These are phyloP conservation scores for Parnassius orleans DNA, from an alignment of 2,888 invertebrate species.

Conservation along the genomic window DNA sequence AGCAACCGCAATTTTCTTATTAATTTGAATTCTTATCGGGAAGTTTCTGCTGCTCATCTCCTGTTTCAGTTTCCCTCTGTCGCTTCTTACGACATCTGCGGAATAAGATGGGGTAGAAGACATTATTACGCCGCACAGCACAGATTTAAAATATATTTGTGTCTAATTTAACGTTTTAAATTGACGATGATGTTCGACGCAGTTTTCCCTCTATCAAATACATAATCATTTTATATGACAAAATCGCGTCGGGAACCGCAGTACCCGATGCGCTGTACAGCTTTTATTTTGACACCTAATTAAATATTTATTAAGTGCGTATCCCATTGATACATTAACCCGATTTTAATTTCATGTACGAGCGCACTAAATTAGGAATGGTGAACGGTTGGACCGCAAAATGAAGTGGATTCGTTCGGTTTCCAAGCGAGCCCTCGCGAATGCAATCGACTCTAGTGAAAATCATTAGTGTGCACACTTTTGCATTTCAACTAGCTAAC, in stretches of 20 bases:
- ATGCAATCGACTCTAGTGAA: constrained; percentile 52
- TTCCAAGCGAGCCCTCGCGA: constrained; percentile 39
- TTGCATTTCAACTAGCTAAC: constrained; percentile 32
- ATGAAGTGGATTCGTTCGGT: constrained; percentile 70
- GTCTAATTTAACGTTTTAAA: constrained; percentile 33
- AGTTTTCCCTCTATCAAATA: constrained; percentile 37
- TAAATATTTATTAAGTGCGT: constrained; percentile 80
- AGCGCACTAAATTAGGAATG: constrained; percentile 76
- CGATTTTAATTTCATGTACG: constrained; percentile 79
- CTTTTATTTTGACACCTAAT: constrained; percentile 80
- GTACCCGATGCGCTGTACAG: constrained; percentile 45
- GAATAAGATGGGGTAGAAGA: no score
- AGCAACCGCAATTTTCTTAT: no score
- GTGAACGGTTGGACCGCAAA: constrained; percentile 69
- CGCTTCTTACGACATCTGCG: no score
- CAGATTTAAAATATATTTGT: no score
- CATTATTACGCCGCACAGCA: no score
- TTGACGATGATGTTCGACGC: constrained; percentile 33
- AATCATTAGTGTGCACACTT: constrained; percentile 70
- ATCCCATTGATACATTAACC: constrained; percentile 78
- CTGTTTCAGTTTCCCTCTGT: no score
- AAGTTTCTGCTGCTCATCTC: no score
- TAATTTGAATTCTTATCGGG: no score
- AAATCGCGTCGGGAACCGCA: constrained; percentile 59
- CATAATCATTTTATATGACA: constrained; percentile 57